Evolutionary conservation across 2,888 invertebrate species (phyloP).

Genomic region (Trypoxylon attenuatum): DNA sequence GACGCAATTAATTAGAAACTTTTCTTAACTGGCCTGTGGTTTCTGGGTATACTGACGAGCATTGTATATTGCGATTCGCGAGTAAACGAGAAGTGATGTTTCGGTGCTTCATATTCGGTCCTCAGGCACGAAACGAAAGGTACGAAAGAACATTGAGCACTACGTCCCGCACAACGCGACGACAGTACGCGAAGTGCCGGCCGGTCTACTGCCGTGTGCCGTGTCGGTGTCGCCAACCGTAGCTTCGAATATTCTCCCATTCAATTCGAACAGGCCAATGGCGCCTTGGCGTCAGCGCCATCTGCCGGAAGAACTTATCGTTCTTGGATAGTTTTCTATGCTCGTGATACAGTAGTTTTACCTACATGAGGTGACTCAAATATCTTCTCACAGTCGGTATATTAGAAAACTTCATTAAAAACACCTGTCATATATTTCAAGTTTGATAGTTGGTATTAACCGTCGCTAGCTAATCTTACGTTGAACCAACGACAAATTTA

Average conservation of each 20-base stretch:
- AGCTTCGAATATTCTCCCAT: slow-evolving; percentile 50
- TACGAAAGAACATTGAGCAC: slow-evolving; percentile 6
- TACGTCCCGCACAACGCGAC: slow-evolving; percentile 63
- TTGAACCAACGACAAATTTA: too few relatives aligned
- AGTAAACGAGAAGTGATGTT: not conserved
- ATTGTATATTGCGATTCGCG: not conserved
- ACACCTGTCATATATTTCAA: too few relatives aligned
- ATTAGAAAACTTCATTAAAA: too few relatives aligned
- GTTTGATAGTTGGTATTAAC: too few relatives aligned
- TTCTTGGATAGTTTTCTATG: too few relatives aligned
- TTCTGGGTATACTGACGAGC: too few relatives aligned
- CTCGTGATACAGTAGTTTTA: too few relatives aligned
- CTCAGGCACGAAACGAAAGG: not conserved
- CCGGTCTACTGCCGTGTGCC: slow-evolving; percentile 54
- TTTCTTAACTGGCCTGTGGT: too few relatives aligned
- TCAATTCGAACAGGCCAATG: slow-evolving; percentile 49
- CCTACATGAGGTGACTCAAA: too few relatives aligned
- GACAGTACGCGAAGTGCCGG: slow-evolving; percentile 70
- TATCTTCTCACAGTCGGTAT: too few relatives aligned
- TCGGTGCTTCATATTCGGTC: not conserved
- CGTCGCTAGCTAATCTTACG: too few relatives aligned
- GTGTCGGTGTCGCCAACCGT: slow-evolving; percentile 43
- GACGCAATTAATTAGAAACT: not conserved
- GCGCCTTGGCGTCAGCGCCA: slow-evolving; percentile 20
- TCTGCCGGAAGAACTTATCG: too few relatives aligned